These are phyloP conservation scores for Drosophila lacteicornis DNA, from an alignment of 1,140 invertebrate species.

Conservation along the genomic window DNA sequence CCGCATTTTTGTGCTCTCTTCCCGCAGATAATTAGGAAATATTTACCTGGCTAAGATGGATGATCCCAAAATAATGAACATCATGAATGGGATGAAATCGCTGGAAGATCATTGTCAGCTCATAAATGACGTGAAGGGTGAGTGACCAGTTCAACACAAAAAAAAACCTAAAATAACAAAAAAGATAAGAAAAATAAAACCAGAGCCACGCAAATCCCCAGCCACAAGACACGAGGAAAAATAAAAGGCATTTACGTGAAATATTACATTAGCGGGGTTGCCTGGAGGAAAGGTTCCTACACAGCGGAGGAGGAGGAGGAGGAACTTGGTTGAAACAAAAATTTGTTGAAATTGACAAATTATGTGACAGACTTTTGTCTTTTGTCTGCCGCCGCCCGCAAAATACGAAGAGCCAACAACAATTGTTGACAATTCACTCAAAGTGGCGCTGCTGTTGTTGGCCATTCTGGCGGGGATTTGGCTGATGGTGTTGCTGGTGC, in stretches of 20 bases:
- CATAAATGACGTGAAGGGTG: slow-evolving; percentile 62
- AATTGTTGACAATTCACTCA: slow-evolving; percentile 83
- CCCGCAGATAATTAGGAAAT: slow-evolving; percentile 41
- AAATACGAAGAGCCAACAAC: slow-evolving; percentile 79
- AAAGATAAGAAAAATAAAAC: slow-evolving; percentile 4
- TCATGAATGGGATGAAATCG: slow-evolving; percentile 67
- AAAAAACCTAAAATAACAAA: slow-evolving; percentile 3
- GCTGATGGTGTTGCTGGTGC: slow-evolving; percentile 1
- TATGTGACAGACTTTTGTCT: slow-evolving; percentile 81
- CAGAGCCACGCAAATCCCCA: slow-evolving; percentile 13
- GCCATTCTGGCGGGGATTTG: slow-evolving; percentile 1
- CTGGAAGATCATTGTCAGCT: slow-evolving; percentile 76
- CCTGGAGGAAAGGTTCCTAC: neutral
- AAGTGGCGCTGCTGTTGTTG: slow-evolving; percentile 47
- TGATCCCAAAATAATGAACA: slow-evolving; percentile 70
- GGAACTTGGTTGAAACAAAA: slow-evolving; percentile 30
- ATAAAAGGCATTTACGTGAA: slow-evolving; percentile 68
- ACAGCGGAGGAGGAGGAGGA: neutral
- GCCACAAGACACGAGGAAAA: slow-evolving; percentile 42
- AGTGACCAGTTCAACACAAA: slow-evolving; percentile 36
- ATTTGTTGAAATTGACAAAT: slow-evolving; percentile 81
- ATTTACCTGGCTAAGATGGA: slow-evolving; percentile 50
- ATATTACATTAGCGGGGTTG: slow-evolving; percentile 61
- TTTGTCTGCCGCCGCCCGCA: slow-evolving; percentile 66
- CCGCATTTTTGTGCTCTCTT: slow-evolving; percentile 4